Base-by-base conservation (phyloP, 2,888 invertebrate genomes). In the Epiblema foenella region DNA sequence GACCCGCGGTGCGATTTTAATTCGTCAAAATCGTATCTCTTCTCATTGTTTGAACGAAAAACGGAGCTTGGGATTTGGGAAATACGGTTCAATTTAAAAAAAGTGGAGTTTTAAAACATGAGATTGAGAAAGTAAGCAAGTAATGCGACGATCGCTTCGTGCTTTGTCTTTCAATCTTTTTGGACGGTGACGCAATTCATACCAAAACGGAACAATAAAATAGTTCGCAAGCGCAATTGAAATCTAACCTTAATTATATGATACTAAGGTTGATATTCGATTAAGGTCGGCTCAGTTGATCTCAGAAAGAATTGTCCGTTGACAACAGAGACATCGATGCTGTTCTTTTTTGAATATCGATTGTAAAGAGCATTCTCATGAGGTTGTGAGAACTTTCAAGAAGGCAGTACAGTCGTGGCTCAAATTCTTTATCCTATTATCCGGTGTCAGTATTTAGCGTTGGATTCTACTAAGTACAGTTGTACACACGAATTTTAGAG, bases 281-380 rank as follows among this genome's bases (percentile, higher is more conserved):
- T 71, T 78, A 69, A 39, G 59, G 49, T 49, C 69, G 69, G 67
- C 72, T 72, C 77, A 79, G 85, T 89, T 87, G 89, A 87, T 87
- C 87, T 87, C 86, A 83, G 83, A 91, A 88, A 89, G 92, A 91
- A 91, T 90, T 87, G 89, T 85, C 79, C 90, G 92, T 92, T 93
- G 93, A 93, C 93, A 93, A 93, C 91, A 90, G 91, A 93, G 91
- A 93, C 91, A 92, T 93, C 86, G 90, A 86, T 85, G 87, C 85
- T 88, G 88, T 90, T 89, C 88, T 90, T 93, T 93, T 93, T 93
- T 90, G 85, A 90, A 91, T 92, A 91, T 93, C 91, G 93, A 91
- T 91, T 91, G 89, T 92, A 90, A 91, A 91, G 89, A 91, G 89
- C 90, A 88, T 90, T 91, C 92, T 91, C 91, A 91, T 91, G 89